Base-by-base conservation (phyloP, 2,797 vertebrate genomes). In the Eupleurogrammus muticus region DNA sequence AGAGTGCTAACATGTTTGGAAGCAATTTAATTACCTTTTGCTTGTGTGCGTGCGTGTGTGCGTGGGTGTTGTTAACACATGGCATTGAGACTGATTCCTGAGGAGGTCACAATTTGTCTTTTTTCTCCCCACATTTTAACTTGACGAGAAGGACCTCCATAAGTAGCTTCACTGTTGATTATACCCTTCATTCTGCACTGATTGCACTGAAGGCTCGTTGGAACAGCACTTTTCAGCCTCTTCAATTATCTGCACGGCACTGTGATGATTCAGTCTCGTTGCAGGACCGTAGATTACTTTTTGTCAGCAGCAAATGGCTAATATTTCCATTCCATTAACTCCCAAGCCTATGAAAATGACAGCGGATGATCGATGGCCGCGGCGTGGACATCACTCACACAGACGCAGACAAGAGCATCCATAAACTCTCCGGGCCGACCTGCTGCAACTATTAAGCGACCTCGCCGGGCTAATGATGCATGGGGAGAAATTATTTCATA, bases 301-400 rank as follows among this genome's bases (percentile, higher is more conserved):
- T 75, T 58, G 73, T 72, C 80, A 73, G 55, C 70, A 55, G 54
- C 28, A 72, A 85, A 70, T 42, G 44, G 63, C 59, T 49, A 81
- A 84, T 79, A 74, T 87, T 87, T 88, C 83, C 80, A 78, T 66
- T 42, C 82, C 83, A 87, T 89, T 87, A 86, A 73, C 65, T 70
- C 68, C 48, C n/a, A 49, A 75, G 78, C 60, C 51, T 40, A 32
- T 81, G 52, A 75, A 73, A 68, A 40, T 65, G 81, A 82, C 74
- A 53, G 46, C n/a, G 10, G 55, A 58, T 80, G 84, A 88, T 71
- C 0, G 52, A 86, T 77, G 68, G 44, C 9, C 14, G 53, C 61
- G 19, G 44, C 16, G 16, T 10, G 40, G 35, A 54, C 48, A 79
- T 88, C 62, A 21, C 52, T 83, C 77, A 57, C 34, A 19, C 28